Conservation (phyloP, 2,888 invertebrate genomes). For the Andrena praecox region DNA sequence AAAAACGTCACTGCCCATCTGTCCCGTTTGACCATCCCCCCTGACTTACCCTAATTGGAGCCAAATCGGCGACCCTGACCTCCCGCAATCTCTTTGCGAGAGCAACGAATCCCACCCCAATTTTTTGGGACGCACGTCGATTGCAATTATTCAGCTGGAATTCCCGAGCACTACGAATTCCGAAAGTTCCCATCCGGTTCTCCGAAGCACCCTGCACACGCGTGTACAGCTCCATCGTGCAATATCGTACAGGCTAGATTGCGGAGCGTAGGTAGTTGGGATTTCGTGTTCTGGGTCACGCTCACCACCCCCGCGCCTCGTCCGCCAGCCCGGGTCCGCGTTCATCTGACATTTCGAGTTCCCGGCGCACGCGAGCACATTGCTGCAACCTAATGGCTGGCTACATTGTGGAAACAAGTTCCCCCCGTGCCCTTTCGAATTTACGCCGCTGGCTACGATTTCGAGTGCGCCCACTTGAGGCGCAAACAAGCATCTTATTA, state of each 20-base stretch:
- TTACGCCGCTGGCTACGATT: slow-evolving; percentile 32
- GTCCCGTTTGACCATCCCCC: too few relatives aligned
- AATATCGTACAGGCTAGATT: slow-evolving; percentile 13
- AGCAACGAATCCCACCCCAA: too few relatives aligned
- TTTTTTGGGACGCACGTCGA: too few relatives aligned
- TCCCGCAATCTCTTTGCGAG: too few relatives aligned
- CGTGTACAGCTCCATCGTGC: neutral
- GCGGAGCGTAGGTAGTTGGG: neutral
- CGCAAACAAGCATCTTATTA: slow-evolving; percentile 59
- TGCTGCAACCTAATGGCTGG: slow-evolving; percentile 36
- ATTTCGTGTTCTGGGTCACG: slow-evolving; percentile 56
- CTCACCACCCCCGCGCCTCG: slow-evolving; percentile 6
- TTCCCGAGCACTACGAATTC: too few relatives aligned
- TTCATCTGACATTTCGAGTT: slow-evolving; percentile 49
- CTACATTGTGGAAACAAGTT: neutral
- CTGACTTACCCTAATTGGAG: too few relatives aligned
- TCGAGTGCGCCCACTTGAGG: slow-evolving; percentile 49
- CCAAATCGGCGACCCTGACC: too few relatives aligned
- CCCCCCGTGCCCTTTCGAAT: slow-evolving; percentile 3
- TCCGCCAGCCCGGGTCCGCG: neutral
- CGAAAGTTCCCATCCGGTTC: too few relatives aligned
- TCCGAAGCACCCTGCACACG: neutral
- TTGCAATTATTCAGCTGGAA: too few relatives aligned
- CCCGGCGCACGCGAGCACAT: slow-evolving; percentile 44
- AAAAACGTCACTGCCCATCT: too few relatives aligned